phyloP scores from a whole-genome alignment of 2,113 vertebrate species.

The Oxyura jamaicensis region DNA sequence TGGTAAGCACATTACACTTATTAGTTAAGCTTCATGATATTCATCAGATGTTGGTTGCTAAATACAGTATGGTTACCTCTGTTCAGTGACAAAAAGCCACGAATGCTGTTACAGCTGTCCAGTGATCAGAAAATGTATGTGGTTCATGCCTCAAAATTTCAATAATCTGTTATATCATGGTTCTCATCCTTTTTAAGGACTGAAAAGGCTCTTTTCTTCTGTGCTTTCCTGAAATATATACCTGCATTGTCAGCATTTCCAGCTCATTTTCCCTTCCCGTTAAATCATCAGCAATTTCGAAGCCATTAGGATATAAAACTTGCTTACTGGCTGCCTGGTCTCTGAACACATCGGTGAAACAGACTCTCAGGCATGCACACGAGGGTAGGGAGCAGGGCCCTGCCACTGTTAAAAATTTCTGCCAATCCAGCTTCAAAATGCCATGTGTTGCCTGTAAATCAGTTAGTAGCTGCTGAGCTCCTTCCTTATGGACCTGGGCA shows the following conservation, averaged over 20 bases:
- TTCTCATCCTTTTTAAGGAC: neutral
- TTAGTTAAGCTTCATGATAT: neutral
- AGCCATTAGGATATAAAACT: constrained; percentile 1
- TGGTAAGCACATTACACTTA: neutral
- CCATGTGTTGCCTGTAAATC: neutral
- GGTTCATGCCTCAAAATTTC: neutral
- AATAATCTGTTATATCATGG: neutral
- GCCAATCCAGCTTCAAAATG: neutral
- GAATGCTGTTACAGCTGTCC: neutral
- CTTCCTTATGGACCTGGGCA: accelerated
- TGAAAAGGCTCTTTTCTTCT: neutral
- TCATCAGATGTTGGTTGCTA: neutral
- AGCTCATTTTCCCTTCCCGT: neutral
- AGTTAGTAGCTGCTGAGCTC: neutral
- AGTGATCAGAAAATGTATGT: neutral
- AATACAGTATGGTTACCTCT: neutral
- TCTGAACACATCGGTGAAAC: neutral
- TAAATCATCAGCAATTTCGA: constrained; percentile 13
- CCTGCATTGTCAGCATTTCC: constrained; percentile 10
- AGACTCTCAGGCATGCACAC: neutral
- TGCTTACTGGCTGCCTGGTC: neutral
- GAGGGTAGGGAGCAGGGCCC: neutral
- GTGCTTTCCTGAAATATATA: neutral
- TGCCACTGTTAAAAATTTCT: neutral
- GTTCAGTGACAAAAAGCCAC: neutral